These are phyloP conservation scores for Rhodophaea formosa DNA, from an alignment of 2,888 invertebrate species.

Conservation along the genomic window DNA sequence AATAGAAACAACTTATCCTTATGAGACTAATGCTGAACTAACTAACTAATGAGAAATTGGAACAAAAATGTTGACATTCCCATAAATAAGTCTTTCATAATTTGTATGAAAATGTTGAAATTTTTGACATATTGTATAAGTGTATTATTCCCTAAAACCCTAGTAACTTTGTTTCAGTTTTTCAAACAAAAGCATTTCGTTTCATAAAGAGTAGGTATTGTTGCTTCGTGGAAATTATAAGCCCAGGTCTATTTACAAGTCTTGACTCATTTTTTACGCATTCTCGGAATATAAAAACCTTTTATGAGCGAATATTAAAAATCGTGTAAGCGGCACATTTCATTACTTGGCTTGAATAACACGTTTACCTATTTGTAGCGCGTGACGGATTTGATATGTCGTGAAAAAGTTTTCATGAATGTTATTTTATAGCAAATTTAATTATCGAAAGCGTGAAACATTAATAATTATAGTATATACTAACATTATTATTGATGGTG, in stretches of 20 bases:
- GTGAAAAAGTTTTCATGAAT: not conserved
- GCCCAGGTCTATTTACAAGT: not conserved
- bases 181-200: not conserved
- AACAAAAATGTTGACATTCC: too few relatives aligned
- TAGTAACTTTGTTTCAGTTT: not conserved
- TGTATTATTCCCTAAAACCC: too few relatives aligned
- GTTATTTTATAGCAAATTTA: not conserved
- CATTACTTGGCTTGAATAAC: not conserved
- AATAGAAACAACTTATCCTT: too few relatives aligned
- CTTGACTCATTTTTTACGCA: not conserved
- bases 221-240: not conserved
- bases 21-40: too few relatives aligned
- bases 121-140: too few relatives aligned
- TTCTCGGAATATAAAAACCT: not conserved
- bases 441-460: not conserved
- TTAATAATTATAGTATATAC: not conserved
- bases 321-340: not conserved
- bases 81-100: too few relatives aligned
- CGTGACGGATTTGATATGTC: not conserved
- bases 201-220: not conserved
- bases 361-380: not conserved
- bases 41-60: too few relatives aligned
- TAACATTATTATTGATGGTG: not conserved
- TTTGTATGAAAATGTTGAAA: too few relatives aligned
- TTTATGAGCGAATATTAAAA: not conserved